Evolutionary conservation across 1,140 invertebrate genomes (phyloP), one percentile per base, ranked within the genome.

Genomic region (Berghia stephanieae): DNA sequence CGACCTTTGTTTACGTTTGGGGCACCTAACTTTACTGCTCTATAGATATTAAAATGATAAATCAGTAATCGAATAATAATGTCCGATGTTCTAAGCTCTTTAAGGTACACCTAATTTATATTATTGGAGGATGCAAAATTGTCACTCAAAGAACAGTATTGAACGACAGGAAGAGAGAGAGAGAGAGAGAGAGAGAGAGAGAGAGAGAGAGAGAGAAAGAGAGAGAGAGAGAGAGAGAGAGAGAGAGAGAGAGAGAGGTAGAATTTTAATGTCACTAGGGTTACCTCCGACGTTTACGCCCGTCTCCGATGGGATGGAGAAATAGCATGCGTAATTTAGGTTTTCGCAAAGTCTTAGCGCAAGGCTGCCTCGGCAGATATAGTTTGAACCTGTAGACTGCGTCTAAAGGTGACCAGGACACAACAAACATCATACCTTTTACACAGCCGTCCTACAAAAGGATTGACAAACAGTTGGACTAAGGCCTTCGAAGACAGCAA

Each of bases 401-500:
- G 10, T 40, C 21, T 72, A 10, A 55, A 75, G 18, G 38, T 24
- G 18, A 21, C 49, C 1, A 52, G 18, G 16, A 67, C n/a, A 34
- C 16, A 63, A 13, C 38, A 27, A 31, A 55, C 57, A 34, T 63
- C 88, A 92, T 91, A 98, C 97, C 94, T 97, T 90, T 99, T 97
- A 21, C 96, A 98, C 6, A 98, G 91, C 10, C 95, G 96, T 78
- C 97, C 97, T 31, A 98, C 94, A 88, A 98, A 95, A 13, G 96
- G 96, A 90, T 99, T 99, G 31, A 96, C 94, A 60, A 98, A 89
- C 40, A 98, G 92, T 90, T 99, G 97, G 66, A 99, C 95, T 86
- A 98, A 93, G 46, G 97, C 96, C 88, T 98, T 99, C 72, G 97
- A 98, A 13, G 96, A 96, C 87, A 99, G 97, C 93, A 99, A 94